These are phyloP conservation scores for Notodonta ziczac DNA, from an alignment of 2,888 invertebrate species.

Conservation along the genomic window DNA sequence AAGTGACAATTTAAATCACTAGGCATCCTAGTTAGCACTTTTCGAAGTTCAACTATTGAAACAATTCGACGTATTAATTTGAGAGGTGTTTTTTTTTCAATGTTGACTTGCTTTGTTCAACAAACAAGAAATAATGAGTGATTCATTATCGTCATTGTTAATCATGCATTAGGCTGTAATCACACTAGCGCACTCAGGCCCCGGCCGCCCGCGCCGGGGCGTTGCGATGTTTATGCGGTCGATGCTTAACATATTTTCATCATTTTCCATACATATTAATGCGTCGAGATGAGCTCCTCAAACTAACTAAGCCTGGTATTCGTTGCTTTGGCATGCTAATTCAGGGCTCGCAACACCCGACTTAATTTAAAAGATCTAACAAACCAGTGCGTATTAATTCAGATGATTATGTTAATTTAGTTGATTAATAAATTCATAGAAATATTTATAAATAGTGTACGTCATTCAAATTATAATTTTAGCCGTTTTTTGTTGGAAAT, in stretches of 20 bases:
- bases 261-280: constrained; percentile 55
- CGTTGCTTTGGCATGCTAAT: constrained; percentile 52
- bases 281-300: constrained; percentile 40
- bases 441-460: not conserved
- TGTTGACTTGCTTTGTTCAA: not conserved
- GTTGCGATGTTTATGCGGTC: not conserved
- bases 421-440: not conserved
- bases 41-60: no score
- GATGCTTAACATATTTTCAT: constrained; percentile 18
- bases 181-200: constrained; percentile 10
- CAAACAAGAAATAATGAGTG: constrained; percentile 8
- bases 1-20: not conserved
- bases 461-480: no score
- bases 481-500: no score
- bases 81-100: no score
- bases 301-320: constrained; percentile 46
- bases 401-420: not conserved
- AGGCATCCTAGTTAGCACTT: not conserved
- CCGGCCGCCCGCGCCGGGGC: no score
- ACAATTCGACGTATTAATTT: no score
- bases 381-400: not conserved
- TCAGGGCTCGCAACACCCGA: constrained; percentile 15
- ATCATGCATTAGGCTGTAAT: constrained; percentile 27
- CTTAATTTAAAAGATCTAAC: constrained; percentile 24
- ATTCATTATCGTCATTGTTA: constrained; percentile 16